A percentile compares a stretch with the other conserved stretches of the same genome.
Evolutionary conservation across 1,140 invertebrate genomes (phyloP).

Genomic region (Grapholita molesta): DNA sequence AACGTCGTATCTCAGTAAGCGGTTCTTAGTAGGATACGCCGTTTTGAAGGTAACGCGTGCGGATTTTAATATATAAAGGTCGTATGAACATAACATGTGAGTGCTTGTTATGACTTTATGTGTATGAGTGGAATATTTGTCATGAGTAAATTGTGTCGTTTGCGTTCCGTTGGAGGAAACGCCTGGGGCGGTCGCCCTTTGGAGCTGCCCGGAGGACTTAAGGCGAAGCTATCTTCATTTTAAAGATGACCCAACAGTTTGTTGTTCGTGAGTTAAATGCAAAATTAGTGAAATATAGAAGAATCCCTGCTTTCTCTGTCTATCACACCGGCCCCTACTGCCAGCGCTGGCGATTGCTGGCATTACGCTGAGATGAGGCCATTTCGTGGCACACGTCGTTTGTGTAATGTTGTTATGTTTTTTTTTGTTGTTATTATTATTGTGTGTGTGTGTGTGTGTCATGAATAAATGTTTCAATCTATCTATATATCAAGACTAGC

Average conservation of each 20-base stretch:
- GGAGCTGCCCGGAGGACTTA: not conserved
- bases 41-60: not conserved
- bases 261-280: no score
- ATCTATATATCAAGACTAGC: no score
- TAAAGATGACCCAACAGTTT: not conserved
- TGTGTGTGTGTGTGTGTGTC: no score
- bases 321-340: no score
- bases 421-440: no score
- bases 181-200: not conserved
- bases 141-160: not conserved
- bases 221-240: not conserved
- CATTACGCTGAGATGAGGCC: no score
- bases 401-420: no score
- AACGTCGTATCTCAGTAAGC: not conserved
- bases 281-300: no score
- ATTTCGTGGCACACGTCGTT: no score
- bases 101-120: not conserved
- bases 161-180: not conserved
- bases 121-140: not conserved
- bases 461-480: no score
- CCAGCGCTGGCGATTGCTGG: no score
- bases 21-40: not conserved
- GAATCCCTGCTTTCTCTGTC: no score
- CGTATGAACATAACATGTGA: not conserved
- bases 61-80: not conserved